Percentiles rank a stretch among this genome's conserved stretches.
phyloP scores from a whole-genome alignment of 2,113 vertebrate species.

The Callipepla squamata region DNA sequence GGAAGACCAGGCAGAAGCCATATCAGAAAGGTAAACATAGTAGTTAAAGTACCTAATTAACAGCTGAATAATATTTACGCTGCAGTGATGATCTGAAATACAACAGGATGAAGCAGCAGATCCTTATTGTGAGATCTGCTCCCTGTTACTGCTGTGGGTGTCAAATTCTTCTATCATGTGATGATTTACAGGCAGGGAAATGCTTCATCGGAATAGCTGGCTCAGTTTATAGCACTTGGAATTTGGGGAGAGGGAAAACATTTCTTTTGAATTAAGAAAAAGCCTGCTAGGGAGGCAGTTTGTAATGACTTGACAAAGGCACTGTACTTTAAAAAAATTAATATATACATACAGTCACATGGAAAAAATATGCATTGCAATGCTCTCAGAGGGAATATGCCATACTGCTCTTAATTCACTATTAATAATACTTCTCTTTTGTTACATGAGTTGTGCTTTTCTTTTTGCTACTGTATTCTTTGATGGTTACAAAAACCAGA shows the following conservation, averaged over 20 bases:
- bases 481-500: neutral
- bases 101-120: neutral
- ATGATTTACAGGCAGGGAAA: neutral
- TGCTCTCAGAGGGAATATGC: neutral
- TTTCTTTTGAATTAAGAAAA: neutral
- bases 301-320: neutral
- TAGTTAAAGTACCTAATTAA: neutral
- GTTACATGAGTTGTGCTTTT: neutral
- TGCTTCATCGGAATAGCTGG: neutral
- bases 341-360: neutral
- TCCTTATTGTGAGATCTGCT: neutral
- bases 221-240: neutral
- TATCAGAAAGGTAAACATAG: slow-evolving; percentile 86
- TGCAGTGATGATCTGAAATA: neutral
- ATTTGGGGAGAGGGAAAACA: neutral
- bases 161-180: neutral
- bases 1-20: slow-evolving; percentile 85
- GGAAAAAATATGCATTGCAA: neutral
- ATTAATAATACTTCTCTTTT: neutral
- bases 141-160: neutral
- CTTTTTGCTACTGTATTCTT: neutral
- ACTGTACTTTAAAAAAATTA: neutral
- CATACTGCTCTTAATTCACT: neutral
- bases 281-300: neutral
- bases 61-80: neutral